phyloP scores from a whole-genome alignment of 2,888 invertebrate genomes.

The Rhaphigaster nebulosa region DNA sequence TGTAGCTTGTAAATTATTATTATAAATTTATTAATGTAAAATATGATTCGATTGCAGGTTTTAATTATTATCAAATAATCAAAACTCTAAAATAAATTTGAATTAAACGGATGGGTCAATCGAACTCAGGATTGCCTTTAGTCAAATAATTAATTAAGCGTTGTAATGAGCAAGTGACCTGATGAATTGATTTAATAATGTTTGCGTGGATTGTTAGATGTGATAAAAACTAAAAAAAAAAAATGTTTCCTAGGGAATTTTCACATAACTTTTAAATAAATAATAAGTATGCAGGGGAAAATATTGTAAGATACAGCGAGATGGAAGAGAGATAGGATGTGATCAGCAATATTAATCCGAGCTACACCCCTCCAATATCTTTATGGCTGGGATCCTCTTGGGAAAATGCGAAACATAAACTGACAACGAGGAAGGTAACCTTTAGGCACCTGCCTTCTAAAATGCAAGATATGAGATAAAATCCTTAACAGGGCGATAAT shows the following conservation, averaged over 20 bases:
- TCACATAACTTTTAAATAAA: background rate
- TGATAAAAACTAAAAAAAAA: background rate
- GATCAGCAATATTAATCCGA: background rate
- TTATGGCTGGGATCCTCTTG: background rate
- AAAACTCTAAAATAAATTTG: no score
- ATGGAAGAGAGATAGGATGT: background rate
- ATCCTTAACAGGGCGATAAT: background rate
- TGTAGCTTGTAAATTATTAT: no score
- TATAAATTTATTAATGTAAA: no score
- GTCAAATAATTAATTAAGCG: no score
- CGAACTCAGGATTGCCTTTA: no score
- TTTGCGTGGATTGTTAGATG: no score
- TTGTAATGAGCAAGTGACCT: no score
- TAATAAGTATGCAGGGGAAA: background rate
- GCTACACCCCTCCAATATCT: background rate
- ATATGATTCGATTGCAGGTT: no score
- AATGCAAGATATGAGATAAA: background rate
- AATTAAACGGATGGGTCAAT: no score
- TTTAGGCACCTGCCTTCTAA: background rate
- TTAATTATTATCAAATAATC: no score
- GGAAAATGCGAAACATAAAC: background rate
- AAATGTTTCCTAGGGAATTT: background rate
- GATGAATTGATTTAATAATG: no score
- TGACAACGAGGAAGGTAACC: background rate
- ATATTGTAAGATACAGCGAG: background rate